Evolutionary conservation across 2,888 invertebrate genomes (phyloP).

Genomic region (Eupithecia abbreviata): DNA sequence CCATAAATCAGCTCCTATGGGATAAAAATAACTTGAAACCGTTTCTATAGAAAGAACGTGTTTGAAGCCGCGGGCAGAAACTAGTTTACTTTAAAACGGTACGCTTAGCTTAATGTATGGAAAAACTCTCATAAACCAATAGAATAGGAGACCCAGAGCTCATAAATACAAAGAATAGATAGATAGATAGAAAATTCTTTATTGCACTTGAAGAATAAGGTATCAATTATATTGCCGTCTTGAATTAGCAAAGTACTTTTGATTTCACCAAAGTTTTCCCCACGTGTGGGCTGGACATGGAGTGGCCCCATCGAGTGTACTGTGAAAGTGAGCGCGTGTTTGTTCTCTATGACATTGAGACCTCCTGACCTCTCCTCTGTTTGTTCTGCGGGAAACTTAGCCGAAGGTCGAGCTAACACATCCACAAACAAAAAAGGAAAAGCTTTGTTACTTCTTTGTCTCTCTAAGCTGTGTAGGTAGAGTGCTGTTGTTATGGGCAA

Average conservation of each 20-base stretch:
- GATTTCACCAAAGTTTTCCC: constrained; percentile 8
- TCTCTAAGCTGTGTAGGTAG: neutral
- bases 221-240: neutral
- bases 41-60: too few species aligned
- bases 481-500: neutral
- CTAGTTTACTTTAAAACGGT: too few species aligned
- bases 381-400: constrained; percentile 36
- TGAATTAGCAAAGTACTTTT: neutral
- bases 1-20: too few species aligned
- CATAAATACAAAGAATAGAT: neutral
- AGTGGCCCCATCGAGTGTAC: neutral
- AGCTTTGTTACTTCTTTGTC: neutral
- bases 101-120: too few species aligned
- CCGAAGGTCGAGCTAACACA: constrained; percentile 20
- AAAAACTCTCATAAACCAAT: neutral
- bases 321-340: constrained; percentile 37
- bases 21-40: too few species aligned
- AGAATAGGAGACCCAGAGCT: neutral
- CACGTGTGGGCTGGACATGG: constrained; percentile 29
- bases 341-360: constrained; percentile 36
- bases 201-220: neutral
- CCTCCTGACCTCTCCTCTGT: constrained; percentile 37
- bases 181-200: too few species aligned
- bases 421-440: neutral
- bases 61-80: too few species aligned